Evolutionary conservation across 2,113 vertebrate genomes (phyloP), one percentile per base, ranked within the genome.

Genomic region (Semicossyphus pulcher): DNA sequence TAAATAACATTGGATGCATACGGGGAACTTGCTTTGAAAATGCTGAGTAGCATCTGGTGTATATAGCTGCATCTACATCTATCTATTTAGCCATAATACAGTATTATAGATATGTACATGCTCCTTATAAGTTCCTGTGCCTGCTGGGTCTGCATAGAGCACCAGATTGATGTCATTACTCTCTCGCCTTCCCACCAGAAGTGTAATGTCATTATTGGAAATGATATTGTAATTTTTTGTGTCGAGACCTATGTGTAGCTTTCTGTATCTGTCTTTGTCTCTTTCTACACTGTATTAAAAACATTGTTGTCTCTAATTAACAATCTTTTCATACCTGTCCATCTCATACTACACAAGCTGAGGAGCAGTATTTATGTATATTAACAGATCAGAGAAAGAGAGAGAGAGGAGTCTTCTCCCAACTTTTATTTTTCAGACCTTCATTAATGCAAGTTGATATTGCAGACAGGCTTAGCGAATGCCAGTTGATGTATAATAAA

Each of bases 81-180:
- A 91, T 87, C 90, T 92, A 92, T 94, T 89, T 93, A 92, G 88
- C 90, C 91, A 92, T 91, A 91, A 83, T 92, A 92, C 93, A 93
- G 93, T 94, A 92, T 93, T 94, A 93, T 91, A 92, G 83, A 90
- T 81, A 87, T 84, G 81, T 88, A 87, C 85, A 83, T 91, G 87
- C 83, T 88, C 86, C 87, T 86, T 84, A 76, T 90, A 75, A 70
- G 86, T 93, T 89, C 83, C 78, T 91, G 90, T 94, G 91, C 90
- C 92, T 92, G 89, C 92, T 89, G 85, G 81, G 77, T 92, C 83
- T 89, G 84, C 86, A 89, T 86, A 85, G 89, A 85, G 86, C 90
- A 85, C 84, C 90, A 91, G 90, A 91, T 85, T 82, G 87, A 90
- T 87, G 82, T 90, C 81, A 86, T 87, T 70, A 87, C 79, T 87